phyloP scores from a whole-genome alignment of 2,797 vertebrate species.

The Sciaenops ocellatus region DNA sequence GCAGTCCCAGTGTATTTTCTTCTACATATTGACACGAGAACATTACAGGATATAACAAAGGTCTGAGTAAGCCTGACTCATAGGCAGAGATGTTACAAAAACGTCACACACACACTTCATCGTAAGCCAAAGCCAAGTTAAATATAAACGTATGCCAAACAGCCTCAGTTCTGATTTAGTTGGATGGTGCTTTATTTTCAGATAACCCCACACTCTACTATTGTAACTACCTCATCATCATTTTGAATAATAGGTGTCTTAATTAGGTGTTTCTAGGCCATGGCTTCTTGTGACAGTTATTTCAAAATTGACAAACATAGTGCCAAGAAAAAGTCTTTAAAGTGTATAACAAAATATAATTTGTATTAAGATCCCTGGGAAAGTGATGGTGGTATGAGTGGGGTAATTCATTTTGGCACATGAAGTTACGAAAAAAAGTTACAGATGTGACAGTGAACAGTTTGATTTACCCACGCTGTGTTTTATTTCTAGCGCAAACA shows the following conservation, averaged over 20 bases:
- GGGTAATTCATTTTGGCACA: background rate
- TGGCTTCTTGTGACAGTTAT: background rate
- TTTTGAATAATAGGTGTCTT: background rate
- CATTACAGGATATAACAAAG: slow-evolving; percentile 10
- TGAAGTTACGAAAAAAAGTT: background rate
- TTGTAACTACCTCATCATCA: background rate
- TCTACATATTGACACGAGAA: slow-evolving; percentile 8
- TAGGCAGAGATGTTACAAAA: slow-evolving; percentile 6
- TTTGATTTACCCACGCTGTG: background rate
- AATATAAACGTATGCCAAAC: background rate
- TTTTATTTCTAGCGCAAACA: background rate
- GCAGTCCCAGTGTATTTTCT: slow-evolving; percentile 7
- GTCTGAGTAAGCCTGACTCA: slow-evolving; percentile 27
- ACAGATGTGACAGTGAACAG: background rate
- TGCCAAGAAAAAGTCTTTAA: background rate
- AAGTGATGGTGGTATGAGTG: background rate
- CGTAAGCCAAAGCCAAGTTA: slow-evolving; percentile 5
- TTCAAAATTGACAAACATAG: background rate
- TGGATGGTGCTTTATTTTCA: slow-evolving; percentile 8
- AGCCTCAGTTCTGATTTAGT: slow-evolving; percentile 8
- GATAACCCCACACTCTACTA: background rate
- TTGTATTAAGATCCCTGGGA: background rate
- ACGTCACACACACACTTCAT: background rate
- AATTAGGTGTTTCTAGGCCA: background rate
- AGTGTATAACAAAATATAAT: background rate